Conservation (phyloP, 2,797 vertebrate species). For the Tragelaphus eurycerus region DNA sequence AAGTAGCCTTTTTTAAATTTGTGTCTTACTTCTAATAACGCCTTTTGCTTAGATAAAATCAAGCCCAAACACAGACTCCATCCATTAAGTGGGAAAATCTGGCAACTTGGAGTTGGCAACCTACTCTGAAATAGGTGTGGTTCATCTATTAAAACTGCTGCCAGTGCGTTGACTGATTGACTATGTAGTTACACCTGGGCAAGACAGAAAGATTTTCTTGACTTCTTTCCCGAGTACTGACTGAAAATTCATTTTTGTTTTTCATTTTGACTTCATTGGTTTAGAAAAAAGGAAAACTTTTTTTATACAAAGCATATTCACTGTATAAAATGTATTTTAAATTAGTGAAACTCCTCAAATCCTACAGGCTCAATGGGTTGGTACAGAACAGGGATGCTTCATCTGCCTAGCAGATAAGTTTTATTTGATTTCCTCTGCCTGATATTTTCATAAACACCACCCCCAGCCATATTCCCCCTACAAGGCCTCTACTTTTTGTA, state of each 20-base stretch:
- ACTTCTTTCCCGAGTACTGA: background rate
- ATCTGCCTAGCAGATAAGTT: background rate
- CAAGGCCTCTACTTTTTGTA: background rate
- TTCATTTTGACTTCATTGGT: background rate
- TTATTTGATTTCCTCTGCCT: background rate
- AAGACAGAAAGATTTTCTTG: conserved; percentile 1
- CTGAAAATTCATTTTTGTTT: conserved; percentile 44
- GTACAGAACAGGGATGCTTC: background rate
- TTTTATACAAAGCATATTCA: background rate
- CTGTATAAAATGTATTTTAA: background rate
- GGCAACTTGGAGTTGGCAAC: background rate
- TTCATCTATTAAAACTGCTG: background rate
- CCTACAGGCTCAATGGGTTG: background rate
- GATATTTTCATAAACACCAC: background rate
- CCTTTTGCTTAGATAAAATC: background rate
- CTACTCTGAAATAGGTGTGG: conserved; percentile 18
- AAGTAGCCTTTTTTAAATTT: background rate
- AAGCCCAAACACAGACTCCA: background rate
- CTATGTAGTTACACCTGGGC: background rate
- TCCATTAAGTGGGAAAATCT: background rate
- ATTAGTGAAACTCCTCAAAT: background rate
- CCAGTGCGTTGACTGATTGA: background rate
- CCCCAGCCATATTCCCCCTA: accelerated
- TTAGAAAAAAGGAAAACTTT: conserved; percentile 7
- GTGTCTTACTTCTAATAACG: background rate